Evolutionary conservation across 1,140 invertebrate species (phyloP).

Genomic region (Sarcophaga peregrina): DNA sequence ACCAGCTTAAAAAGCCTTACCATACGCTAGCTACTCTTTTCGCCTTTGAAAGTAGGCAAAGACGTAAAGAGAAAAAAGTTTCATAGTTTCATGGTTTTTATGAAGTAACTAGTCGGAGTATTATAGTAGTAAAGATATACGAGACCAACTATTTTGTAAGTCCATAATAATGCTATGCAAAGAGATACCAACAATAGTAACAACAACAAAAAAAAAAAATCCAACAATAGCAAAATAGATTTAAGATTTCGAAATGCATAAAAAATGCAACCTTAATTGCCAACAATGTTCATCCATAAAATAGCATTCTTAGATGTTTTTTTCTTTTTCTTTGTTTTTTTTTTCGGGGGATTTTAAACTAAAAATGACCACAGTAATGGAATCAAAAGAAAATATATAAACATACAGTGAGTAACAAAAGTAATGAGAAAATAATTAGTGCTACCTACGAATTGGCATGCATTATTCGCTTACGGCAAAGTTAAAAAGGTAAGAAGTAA

Average conservation of each 20-base stretch:
- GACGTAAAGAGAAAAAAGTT: not conserved
- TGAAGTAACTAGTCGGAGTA: not conserved
- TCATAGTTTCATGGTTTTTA: not conserved
- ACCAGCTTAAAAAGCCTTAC: not conserved
- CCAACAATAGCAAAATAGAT: slow-evolving; percentile 33
- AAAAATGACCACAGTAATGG: slow-evolving; percentile 1
- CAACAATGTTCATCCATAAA: slow-evolving; percentile 39
- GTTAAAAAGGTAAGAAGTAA: too few species aligned
- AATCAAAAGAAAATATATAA: not conserved
- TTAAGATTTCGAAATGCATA: slow-evolving; percentile 41
- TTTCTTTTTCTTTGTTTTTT: slow-evolving; percentile 14
- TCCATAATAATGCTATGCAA: slow-evolving; percentile 40
- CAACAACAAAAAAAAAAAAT: not conserved
- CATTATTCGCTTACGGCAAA: too few species aligned
- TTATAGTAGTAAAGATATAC: not conserved
- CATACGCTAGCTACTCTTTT: not conserved
- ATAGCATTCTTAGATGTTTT: slow-evolving; percentile 9
- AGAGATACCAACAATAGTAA: not conserved
- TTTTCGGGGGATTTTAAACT: not conserved
- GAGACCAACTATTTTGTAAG: not conserved
- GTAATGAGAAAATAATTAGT: not conserved
- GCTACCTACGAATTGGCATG: too few species aligned
- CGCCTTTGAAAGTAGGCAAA: not conserved
- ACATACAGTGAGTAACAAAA: not conserved
- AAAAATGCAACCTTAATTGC: slow-evolving; percentile 39